A percentile compares a stretch with the other conserved stretches of the same genome.
Conservation (phyloP, 64 coral and sea anemone species). For the Astreopora myriophthalma region DNA sequence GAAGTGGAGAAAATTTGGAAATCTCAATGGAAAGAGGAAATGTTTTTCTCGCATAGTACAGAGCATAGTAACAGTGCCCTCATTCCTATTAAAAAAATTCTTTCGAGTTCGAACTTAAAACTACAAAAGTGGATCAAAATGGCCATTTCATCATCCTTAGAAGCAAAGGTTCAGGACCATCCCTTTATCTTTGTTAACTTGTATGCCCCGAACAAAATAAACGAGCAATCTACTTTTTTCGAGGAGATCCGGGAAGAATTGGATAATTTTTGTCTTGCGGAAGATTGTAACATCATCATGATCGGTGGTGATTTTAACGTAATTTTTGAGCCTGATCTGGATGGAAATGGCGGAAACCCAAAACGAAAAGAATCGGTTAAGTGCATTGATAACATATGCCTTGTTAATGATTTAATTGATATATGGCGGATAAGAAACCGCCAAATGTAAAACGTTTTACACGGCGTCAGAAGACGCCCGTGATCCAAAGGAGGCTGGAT, state of each 20-base stretch:
- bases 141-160: slow-evolving; percentile 55
- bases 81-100: background rate
- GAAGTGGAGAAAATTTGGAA: background rate
- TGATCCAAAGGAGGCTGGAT: slow-evolving; percentile 16
- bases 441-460: slow-evolving; percentile 31
- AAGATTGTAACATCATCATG: background rate
- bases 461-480: background rate
- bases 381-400: background rate
- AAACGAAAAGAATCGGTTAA: background rate
- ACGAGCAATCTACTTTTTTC: background rate
- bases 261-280: slow-evolving; percentile 8
- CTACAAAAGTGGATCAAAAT: background rate
- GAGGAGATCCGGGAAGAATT: background rate
- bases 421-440: slow-evolving; percentile 35
- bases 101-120: slow-evolving; percentile 50
- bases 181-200: slow-evolving; percentile 31
- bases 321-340: background rate
- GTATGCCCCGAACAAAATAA: slow-evolving; percentile 17
- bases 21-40: background rate
- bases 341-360: background rate
- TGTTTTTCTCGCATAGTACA: slow-evolving; percentile 31
- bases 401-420: slow-evolving; percentile 22
- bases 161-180: slow-evolving; percentile 21
- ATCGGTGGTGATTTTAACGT: slow-evolving; percentile 29
- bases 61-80: slow-evolving; percentile 34